Base-by-base conservation (phyloP, 2,888 invertebrate species). In the Hartigia nigra region DNA sequence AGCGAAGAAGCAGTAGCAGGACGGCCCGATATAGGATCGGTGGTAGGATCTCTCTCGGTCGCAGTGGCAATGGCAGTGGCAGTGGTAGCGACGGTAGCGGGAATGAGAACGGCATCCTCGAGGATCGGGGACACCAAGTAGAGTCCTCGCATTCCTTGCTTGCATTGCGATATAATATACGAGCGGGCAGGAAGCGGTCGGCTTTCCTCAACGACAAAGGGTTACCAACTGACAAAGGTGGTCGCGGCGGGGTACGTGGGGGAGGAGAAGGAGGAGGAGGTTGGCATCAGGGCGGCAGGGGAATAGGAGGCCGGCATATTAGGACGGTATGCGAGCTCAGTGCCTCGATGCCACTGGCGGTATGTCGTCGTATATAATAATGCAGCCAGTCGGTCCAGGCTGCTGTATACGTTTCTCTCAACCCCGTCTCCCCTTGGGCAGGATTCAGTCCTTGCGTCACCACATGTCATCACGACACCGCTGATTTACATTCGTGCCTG, bases 161-260 rank as follows among this genome's bases (percentile, higher is more conserved):
- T 86, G 85, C 89, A 89, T 88, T 86, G 89, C 88, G 90, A 90
- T 90, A 88, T 90, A 90, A 90, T 90, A 90, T 90, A 90, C 89
- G 90, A 89, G 88, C 87, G 87, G 85, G 84, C 84, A 87, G 87
- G 83, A 86, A 86, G 84, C 88, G 84, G 89, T 89, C 90, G 89
- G 89, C 89, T 88, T 89, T 86, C 85, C 87, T 86, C 84, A 85
- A 87, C 88, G 88, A 91, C 91, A 90, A 89, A 89, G 89, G 88
- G 81, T 79, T 76, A 76, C 79, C 77, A 77, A 79, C 79, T 81
- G 81, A 81, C 81, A 77, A 79, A 81, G 79, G 80, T 74, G 55
- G 55, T 55, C 55, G 23, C 55, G 55, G 23, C 55, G 23, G 55
- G 55, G 55, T 31, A 39, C 69, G 36, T 72, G 36, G 36, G 39